phyloP scores from a whole-genome alignment of 2,888 invertebrate species.

The Euproctis similis region DNA sequence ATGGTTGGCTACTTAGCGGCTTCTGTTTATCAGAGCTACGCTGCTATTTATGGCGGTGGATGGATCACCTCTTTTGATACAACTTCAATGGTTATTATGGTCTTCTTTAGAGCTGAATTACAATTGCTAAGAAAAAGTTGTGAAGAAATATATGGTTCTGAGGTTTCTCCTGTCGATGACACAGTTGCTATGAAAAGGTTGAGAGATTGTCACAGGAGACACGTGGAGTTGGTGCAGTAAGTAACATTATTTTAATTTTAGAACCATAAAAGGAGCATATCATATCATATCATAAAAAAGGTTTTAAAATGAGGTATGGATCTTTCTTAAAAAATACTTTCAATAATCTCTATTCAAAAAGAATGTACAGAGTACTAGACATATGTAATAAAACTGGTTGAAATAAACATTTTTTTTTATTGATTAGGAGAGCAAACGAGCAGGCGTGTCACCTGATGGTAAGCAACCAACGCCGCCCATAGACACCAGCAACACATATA shows the following conservation, averaged over 20 bases:
- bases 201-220: constrained; percentile 45
- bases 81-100: constrained; percentile 59
- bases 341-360: too few species aligned
- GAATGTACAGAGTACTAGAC: too few species aligned
- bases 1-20: constrained; percentile 41
- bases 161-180: constrained; percentile 16
- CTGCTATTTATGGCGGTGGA: constrained; percentile 53
- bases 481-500: too few species aligned
- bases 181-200: constrained; percentile 28
- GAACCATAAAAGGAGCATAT: too few species aligned
- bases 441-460: too few species aligned
- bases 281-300: too few species aligned
- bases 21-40: constrained; percentile 47
- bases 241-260: constrained; percentile 17
- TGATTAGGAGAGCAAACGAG: too few species aligned
- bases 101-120: constrained; percentile 54
- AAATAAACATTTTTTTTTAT: too few species aligned
- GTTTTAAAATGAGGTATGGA: too few species aligned
- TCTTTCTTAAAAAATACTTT: too few species aligned
- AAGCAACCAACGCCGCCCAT: too few species aligned
- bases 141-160: constrained; percentile 38
- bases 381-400: too few species aligned
- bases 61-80: constrained; percentile 64
- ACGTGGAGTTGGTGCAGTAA: constrained; percentile 52
- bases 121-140: constrained; percentile 48